Percentiles rank a stretch among this genome's conserved stretches.
These are phyloP conservation scores for Sebastes iracundus DNA, from an alignment of 2,797 vertebrate genomes.

Conservation along the genomic window DNA sequence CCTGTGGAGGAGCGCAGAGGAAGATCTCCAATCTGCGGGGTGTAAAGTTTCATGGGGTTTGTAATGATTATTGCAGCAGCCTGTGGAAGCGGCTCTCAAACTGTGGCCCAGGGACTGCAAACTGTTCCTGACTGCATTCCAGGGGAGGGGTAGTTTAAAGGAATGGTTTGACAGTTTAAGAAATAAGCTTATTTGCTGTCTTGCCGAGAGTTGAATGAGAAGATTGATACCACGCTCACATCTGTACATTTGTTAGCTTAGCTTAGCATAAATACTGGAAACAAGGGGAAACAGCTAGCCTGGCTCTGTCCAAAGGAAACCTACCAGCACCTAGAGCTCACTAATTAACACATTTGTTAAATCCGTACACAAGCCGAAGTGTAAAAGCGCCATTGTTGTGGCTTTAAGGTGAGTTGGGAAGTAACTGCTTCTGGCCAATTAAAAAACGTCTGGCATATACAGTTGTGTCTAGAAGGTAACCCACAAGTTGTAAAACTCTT, in stretches of 20 bases:
- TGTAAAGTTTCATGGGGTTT: slow-evolving; percentile 56
- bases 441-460: background rate
- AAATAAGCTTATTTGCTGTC: background rate
- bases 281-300: background rate
- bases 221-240: background rate
- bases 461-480: no score
- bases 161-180: background rate
- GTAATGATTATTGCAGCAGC: slow-evolving; percentile 31
- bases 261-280: background rate
- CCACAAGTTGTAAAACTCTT: no score
- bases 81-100: slow-evolving; percentile 22
- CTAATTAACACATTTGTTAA: background rate
- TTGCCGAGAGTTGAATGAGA: background rate
- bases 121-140: background rate
- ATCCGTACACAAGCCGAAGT: background rate
- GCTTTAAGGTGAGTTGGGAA: background rate
- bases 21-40: slow-evolving; percentile 37
- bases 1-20: slow-evolving; percentile 20
- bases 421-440: background rate
- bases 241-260: background rate
- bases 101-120: slow-evolving; percentile 4
- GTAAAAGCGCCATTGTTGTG: background rate
- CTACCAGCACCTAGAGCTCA: background rate
- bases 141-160: background rate
- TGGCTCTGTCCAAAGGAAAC: background rate